Percentiles rank a stretch among this genome's conserved stretches.
Conservation (phyloP, 2,888 invertebrate genomes). For the Lepidocyrtoides sp. region DNA sequence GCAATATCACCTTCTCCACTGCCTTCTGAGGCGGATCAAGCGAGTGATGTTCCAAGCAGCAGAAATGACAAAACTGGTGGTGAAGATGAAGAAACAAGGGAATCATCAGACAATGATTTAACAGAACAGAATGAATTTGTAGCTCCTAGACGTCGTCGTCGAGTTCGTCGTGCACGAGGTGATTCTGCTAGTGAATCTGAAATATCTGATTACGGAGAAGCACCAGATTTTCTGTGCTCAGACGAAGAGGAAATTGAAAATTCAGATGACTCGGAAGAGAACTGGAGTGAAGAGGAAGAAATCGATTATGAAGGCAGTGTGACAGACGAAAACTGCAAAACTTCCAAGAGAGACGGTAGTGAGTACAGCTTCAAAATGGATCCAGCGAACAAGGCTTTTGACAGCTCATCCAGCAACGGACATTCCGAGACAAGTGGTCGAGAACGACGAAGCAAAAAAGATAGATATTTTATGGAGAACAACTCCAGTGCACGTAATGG, state of each 20-base stretch:
- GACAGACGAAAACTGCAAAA: neutral
- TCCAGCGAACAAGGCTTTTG: slow-evolving; percentile 76
- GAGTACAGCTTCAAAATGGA: slow-evolving; percentile 25
- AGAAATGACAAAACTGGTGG: slow-evolving; percentile 51
- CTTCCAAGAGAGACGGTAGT: slow-evolving; percentile 19
- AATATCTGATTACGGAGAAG: slow-evolving; percentile 44
- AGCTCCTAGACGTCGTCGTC: slow-evolving; percentile 59
- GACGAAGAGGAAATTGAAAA: slow-evolving; percentile 53
- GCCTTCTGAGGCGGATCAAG: slow-evolving; percentile 1
- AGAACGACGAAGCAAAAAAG: slow-evolving; percentile 35
- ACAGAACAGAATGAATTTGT: slow-evolving; percentile 60
- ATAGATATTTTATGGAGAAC: neutral
- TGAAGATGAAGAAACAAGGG: slow-evolving; percentile 41
- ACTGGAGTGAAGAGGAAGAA: slow-evolving; percentile 56
- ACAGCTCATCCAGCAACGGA: slow-evolving; percentile 81
- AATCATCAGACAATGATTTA: slow-evolving; percentile 29
- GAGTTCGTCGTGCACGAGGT: slow-evolving; percentile 61
- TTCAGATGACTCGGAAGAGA: slow-evolving; percentile 30
- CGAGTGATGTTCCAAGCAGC: slow-evolving; percentile 25
- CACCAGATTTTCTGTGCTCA: slow-evolving; percentile 31
- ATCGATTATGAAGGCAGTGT: slow-evolving; percentile 42
- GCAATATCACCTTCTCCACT: slow-evolving; percentile 4
- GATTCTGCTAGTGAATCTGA: slow-evolving; percentile 61
- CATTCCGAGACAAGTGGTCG: slow-evolving; percentile 80
- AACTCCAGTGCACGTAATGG: neutral